Evolutionary conservation across 2,888 invertebrate genomes (phyloP).

Genomic region (Corbicula japonica): DNA sequence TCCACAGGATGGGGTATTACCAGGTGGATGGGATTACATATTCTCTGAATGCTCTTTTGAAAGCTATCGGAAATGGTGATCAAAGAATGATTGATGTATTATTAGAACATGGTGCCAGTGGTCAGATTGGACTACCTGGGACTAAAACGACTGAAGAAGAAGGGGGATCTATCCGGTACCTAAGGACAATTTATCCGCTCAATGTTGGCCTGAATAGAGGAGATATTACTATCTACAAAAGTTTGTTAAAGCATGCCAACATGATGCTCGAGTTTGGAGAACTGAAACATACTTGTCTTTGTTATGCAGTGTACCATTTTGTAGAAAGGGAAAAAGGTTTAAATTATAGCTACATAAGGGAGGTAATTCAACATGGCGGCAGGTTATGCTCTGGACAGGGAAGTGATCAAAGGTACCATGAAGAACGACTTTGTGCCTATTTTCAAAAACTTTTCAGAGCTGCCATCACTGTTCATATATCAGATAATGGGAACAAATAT

Average conservation of each 20-base stretch:
- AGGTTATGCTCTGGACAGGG: constrained; percentile 8
- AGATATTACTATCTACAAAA: constrained; percentile 14
- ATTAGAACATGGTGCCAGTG: constrained; percentile 39
- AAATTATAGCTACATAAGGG: not conserved
- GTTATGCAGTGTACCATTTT: constrained; percentile 21
- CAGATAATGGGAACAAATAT: no score
- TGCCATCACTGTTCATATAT: no score
- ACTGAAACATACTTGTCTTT: constrained; percentile 39
- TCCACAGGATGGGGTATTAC: constrained; percentile 39
- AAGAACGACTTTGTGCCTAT: constrained; percentile 1
- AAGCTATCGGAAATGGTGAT: constrained; percentile 37
- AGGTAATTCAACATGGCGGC: constrained; percentile 18
- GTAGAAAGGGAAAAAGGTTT: not conserved
- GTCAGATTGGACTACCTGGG: constrained; percentile 34
- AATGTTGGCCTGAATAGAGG: constrained; percentile 17
- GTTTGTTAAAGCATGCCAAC: constrained; percentile 21
- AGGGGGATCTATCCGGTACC: constrained; percentile 39
- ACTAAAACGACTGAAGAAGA: constrained; percentile 46
- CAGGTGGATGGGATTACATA: constrained; percentile 5
- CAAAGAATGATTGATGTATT: constrained; percentile 28
- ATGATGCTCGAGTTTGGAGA: constrained; percentile 19
- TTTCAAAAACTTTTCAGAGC: no score
- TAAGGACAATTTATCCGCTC: constrained; percentile 20
- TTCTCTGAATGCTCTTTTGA: constrained; percentile 34
- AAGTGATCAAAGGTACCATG: not conserved